Percentiles rank a stretch among this genome's conserved stretches.
These are phyloP conservation scores for Hydrocynus forskahlii DNA, from an alignment of 2,797 vertebrate species.

Conservation along the genomic window DNA sequence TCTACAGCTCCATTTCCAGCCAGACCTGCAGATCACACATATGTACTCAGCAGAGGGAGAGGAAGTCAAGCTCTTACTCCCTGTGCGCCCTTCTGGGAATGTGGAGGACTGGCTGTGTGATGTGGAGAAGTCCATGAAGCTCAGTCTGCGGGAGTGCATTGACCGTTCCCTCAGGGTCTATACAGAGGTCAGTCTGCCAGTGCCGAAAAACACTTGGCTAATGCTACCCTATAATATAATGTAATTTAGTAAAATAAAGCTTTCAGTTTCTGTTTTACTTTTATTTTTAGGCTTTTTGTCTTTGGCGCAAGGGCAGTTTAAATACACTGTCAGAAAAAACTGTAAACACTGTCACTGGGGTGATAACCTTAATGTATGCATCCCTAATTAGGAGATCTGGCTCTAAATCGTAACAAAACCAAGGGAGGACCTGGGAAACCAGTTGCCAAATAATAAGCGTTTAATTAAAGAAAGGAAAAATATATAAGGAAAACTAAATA, in stretches of 20 bases:
- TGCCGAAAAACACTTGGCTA: not conserved
- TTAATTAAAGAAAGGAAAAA: too few species aligned
- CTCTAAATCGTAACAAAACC: too few species aligned
- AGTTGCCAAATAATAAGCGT: too few species aligned
- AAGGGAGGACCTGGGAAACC: too few species aligned
- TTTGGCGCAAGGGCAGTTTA: not conserved
- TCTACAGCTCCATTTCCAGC: slow-evolving; percentile 87
- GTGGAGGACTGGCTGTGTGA: slow-evolving; percentile 90
- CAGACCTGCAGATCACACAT: slow-evolving; percentile 89
- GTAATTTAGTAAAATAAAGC: too few species aligned
- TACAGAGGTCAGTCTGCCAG: slow-evolving; percentile 73
- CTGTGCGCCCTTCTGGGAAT: slow-evolving; percentile 82
- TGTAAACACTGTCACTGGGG: too few species aligned
- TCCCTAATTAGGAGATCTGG: too few species aligned
- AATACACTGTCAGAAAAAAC: not conserved
- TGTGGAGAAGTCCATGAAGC: slow-evolving; percentile 89
- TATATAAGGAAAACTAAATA: too few species aligned
- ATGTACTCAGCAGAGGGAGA: slow-evolving; percentile 93
- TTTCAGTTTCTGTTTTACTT: not conserved
- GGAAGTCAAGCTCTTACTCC: slow-evolving; percentile 79
- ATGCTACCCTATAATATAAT: not conserved
- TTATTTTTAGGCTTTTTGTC: not conserved
- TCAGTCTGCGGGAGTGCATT: slow-evolving; percentile 85
- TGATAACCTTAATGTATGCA: too few species aligned
- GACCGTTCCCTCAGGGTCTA: slow-evolving; percentile 81